Evolutionary conservation across 1,140 invertebrate genomes (phyloP), one percentile per base, ranked within the genome.

Genomic region (Arion vulgaris): DNA sequence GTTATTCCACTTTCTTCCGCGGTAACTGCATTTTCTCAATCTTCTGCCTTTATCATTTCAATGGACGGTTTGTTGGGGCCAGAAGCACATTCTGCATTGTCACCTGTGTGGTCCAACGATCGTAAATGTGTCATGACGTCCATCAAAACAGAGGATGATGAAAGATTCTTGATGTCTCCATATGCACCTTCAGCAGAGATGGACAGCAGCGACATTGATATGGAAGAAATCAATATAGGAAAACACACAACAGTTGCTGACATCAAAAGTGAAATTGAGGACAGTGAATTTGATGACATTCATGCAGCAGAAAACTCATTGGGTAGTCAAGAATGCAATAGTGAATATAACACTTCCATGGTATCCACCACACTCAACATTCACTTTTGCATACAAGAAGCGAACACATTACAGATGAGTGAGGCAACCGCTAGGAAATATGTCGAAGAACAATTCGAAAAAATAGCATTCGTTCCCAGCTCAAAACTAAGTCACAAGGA

Each of bases 401-500:
- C 17, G 4, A 45, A 28, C 17, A 79, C 66, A 17, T 36, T n/a
- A 0, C 78, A 39, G 4, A 57, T 74, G 69, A 28, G 45, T 32
- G 80, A 73, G 23, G 38, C 34, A 7, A 71, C 73, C 17, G 71
- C 80, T 19, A 51, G 80, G 38, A 23, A 32, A 41, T 74, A 45
- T 51, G 80, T 81, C 69, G 80, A 81, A 39, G 71, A 73, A 36
- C n/a, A 74, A 34, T 81, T 73, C 49, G 26, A 51, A 41, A 51
- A 62, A 39, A 74, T 74, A 15, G 68, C 80, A 7, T 51, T 72
- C 32, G 38, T 81, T 19, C 80, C 80, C 0, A 72, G 26, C 17
- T 28, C 41, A 11, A 57, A 74, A 15, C 15, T 53, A 34, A 73
- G 32, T 17, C 80, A 81, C 0, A n/a, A 28, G 15, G 80, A 81